Conservation (phyloP, 2,888 invertebrate species). For the Chironomus riparius region DNA sequence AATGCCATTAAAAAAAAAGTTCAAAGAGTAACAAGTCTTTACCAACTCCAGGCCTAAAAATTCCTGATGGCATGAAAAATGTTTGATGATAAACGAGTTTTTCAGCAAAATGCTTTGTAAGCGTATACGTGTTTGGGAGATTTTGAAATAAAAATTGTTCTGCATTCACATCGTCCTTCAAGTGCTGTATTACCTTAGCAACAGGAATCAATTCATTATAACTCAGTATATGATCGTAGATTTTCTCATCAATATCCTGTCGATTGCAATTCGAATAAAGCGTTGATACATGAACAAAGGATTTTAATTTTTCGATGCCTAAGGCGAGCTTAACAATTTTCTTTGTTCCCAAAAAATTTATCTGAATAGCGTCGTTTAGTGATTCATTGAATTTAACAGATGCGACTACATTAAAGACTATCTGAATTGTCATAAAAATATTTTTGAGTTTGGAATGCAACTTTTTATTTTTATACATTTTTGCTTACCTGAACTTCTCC, state of each 20-base stretch:
- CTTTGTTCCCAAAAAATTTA: slow-evolving; percentile 43
- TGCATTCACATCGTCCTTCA: not conserved
- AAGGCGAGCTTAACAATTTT: slow-evolving; percentile 42
- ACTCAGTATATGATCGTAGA: slow-evolving; percentile 35
- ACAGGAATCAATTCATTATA: slow-evolving; percentile 17
- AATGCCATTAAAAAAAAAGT: not conserved
- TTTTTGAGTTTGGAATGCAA: not conserved
- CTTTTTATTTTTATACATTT: not conserved
- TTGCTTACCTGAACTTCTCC: slow-evolving; percentile 48
- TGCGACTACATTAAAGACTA: slow-evolving; percentile 44
- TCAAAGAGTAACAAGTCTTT: slow-evolving; percentile 28
- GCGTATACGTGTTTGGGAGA: slow-evolving; percentile 43
- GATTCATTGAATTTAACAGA: slow-evolving; percentile 44
- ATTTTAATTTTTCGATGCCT: slow-evolving; percentile 41
- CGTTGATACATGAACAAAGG: slow-evolving; percentile 43
- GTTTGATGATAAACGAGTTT: slow-evolving; percentile 42
- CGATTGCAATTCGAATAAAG: slow-evolving; percentile 43
- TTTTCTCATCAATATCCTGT: slow-evolving; percentile 40
- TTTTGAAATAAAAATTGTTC: slow-evolving; percentile 27
- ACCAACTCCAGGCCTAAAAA: slow-evolving; percentile 43
- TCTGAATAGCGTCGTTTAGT: slow-evolving; percentile 42
- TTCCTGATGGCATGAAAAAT: slow-evolving; percentile 40
- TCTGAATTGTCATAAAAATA: slow-evolving; percentile 32
- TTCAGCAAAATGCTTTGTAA: slow-evolving; percentile 43
- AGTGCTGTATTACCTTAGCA: not conserved